These are phyloP conservation scores for Acleris holmiana DNA, from an alignment of 2,888 invertebrate genomes.

Conservation along the genomic window DNA sequence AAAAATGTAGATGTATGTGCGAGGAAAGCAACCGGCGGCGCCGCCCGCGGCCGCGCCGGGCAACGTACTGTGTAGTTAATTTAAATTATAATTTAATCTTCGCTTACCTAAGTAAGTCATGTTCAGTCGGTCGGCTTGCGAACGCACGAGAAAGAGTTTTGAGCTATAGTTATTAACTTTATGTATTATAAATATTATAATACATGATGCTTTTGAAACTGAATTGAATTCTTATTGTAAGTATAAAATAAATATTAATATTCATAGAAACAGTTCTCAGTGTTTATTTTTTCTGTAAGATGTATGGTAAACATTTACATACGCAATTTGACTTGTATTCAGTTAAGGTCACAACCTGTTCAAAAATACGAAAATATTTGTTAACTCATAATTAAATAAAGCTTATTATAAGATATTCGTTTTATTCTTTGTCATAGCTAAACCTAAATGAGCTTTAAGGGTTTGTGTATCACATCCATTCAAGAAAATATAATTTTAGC, in stretches of 20 bases:
- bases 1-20: conserved; percentile 43
- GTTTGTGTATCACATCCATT: too few relatives aligned
- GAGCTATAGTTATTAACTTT: conserved; percentile 80
- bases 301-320: conserved; percentile 74
- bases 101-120: conserved; percentile 78
- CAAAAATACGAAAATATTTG: conserved; percentile 83
- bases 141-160: conserved; percentile 69
- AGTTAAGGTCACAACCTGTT: conserved; percentile 84
- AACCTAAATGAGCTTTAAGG: neutral
- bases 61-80: conserved; percentile 56
- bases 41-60: conserved; percentile 42
- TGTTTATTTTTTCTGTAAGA: conserved; percentile 79
- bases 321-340: conserved; percentile 81
- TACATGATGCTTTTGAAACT: conserved; percentile 82
- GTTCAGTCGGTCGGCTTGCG: conserved; percentile 73
- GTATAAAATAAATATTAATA: conserved; percentile 81
- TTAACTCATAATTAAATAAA: conserved; percentile 85
- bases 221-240: conserved; percentile 83
- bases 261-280: conserved; percentile 81
- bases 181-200: conserved; percentile 75
- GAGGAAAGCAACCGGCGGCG: conserved; percentile 40
- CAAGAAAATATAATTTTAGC: too few relatives aligned
- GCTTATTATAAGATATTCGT: conserved; percentile 83
- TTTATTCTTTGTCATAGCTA: conserved; percentile 58
- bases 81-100: conserved; percentile 70